Base-by-base conservation (phyloP, 1,140 invertebrate genomes). In the Ceratitis capitata region DNA sequence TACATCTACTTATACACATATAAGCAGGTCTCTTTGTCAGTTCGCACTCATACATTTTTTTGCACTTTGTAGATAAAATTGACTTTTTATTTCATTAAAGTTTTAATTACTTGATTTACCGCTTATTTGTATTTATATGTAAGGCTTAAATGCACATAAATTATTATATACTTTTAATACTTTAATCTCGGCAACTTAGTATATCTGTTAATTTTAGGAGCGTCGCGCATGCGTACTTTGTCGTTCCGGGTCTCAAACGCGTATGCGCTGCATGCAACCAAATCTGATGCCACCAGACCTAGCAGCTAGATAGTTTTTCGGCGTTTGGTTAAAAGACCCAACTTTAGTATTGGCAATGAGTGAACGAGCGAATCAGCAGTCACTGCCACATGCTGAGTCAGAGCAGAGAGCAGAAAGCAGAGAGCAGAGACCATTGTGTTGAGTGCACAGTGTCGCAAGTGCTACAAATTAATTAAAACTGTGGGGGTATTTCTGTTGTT, bases 191-290 rank as follows among this genome's bases (percentile, higher is more conserved):
- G 51, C 51, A 56, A 19, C 9, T 56, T 23, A 23, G 7, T 39
- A 16, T 1, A 69, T 19, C 1, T 29, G 4, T 4, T 69, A 4
- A 29, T 0, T 16, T 69, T 42, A 19, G 16, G 69, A 78, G 42
- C 69, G 69, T 78, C 69, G 69, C 69, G 69, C 69, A 78, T 78
- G 69, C 69, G 69, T 78, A 78, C 69, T 23, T 78, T 39, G 45
- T 39, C 69, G 35, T 78, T 45, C 6, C 69, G 69, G 45, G 23
- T 47, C 39, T 78, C 23, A 78, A 45, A 78, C 69, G 69, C 69
- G 39, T 78, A 42, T 78, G 69, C 35, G 69, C 69, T 78, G 69
- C 69, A 78, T 78, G 69, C 69, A 78, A 78, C 69, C 69, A 47
- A 78, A 45, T 78, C 69, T 23, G 35, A 23, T 78, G 69, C 19